A percentile compares a stretch with the other conserved stretches of the same genome.
Conservation (phyloP, 2,113 vertebrate genomes). For the Haliaeetus leucogaster region DNA sequence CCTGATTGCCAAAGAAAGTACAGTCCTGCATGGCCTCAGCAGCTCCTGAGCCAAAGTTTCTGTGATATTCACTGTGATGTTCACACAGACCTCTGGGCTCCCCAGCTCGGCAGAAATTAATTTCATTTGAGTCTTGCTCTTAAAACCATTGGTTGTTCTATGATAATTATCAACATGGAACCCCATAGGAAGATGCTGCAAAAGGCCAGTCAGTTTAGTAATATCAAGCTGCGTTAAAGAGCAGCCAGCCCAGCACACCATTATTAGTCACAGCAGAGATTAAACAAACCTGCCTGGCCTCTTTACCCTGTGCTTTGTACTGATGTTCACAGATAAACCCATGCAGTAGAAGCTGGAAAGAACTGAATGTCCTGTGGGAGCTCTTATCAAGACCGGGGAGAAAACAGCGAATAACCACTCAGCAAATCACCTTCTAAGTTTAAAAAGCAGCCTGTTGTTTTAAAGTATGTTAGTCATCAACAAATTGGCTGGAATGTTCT, state of each 20-base stretch:
- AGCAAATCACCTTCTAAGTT: slow-evolving; percentile 28
- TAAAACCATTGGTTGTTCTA: background rate
- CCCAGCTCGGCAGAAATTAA: background rate
- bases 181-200: background rate
- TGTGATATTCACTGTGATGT: background rate
- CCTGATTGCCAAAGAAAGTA: background rate
- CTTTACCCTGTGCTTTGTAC: slow-evolving; percentile 46
- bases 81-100: background rate
- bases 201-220: background rate
- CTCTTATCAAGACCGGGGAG: slow-evolving; percentile 42
- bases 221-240: background rate
- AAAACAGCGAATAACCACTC: slow-evolving; percentile 23
- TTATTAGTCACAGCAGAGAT: slow-evolving; percentile 52
- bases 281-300: slow-evolving; percentile 55
- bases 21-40: background rate
- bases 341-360: slow-evolving; percentile 31
- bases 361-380: slow-evolving; percentile 55
- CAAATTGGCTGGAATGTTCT: background rate
- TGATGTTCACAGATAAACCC: slow-evolving; percentile 54
- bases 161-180: background rate
- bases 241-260: slow-evolving; percentile 12
- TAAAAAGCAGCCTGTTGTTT: slow-evolving; percentile 29
- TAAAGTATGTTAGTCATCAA: background rate
- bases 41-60: background rate
- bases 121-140: background rate